Base-by-base conservation (phyloP, 2,888 invertebrate species). In the Cephus pygmeus region DNA sequence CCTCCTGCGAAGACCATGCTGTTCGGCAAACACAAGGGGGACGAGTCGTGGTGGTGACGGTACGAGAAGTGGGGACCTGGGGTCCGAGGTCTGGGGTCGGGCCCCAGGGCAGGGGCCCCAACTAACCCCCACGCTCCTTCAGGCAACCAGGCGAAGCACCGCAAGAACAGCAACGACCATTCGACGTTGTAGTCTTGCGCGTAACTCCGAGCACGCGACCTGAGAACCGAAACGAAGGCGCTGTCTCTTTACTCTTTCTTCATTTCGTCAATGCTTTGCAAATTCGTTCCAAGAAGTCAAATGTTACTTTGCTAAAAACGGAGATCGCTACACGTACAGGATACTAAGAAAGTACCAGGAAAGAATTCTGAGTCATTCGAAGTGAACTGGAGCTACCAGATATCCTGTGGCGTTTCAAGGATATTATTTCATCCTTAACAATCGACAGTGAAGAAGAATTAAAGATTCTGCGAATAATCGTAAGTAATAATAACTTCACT, bases 1-100 rank as follows among this genome's bases (percentile, higher is more conserved):
- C 86, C 84, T 83, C 81, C 81, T 81, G 84, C 82, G 76, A 85
- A 85, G 87, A 86, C 86, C 85, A 75, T 68, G 69, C 36, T 73
- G 56, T 73, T 71, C 77, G 79, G 75, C 77, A 78, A 75, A 77
- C 78, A 81, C 82, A 80, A 80, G 80, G 80, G 80, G 76, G 73
- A 40, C n/a, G 69, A 36, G 73, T 34, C n/a, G 76, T 11, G 73
- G 34, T 12, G 69, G 40, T n/a, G 80, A 81, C 79, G 69, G 12
- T 34, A 34, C 71, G 31, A 81, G 75, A 71, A 31, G 71, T 71
- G 78, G 73, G 75, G 79, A 77, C 73, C 33, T 71, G 71, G 80
- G 79, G 78, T 76, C 75, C 79, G 79, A 77, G 79, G 75, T 74
- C 77, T 40, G 75, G 40, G 73, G 77, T 68, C 75, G 69, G 79